phyloP scores from a whole-genome alignment of 2,797 vertebrate genomes.

The Mormyrops attenuatus region DNA sequence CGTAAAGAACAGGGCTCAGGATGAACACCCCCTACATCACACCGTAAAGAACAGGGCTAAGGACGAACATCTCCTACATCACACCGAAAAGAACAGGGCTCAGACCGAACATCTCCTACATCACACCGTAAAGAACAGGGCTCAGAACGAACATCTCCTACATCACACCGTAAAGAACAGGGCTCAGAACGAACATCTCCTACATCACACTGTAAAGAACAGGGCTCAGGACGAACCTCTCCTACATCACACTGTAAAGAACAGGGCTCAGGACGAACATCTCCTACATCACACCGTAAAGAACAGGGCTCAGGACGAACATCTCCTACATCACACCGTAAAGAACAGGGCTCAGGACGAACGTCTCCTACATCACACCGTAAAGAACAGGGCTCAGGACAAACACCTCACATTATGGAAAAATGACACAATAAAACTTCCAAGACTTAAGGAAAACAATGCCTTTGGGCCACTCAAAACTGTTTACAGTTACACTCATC shows the following conservation, averaged over 20 bases:
- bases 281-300: no score
- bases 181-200: no score
- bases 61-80: neutral
- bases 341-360: neutral
- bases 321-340: neutral
- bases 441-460: neutral
- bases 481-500: neutral
- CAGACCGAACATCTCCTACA: no score
- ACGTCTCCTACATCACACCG: neutral
- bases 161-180: no score
- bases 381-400: neutral
- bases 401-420: neutral
- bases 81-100: no score
- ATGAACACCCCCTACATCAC: neutral
- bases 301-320: neutral
- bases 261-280: no score
- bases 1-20: neutral
- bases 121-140: no score
- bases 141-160: no score
- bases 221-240: no score
- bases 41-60: neutral
- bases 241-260: no score
- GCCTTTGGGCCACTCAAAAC: neutral
- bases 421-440: neutral
- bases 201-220: no score